phyloP scores from a whole-genome alignment of 2,113 vertebrate species.

The Isichthys henryi region DNA sequence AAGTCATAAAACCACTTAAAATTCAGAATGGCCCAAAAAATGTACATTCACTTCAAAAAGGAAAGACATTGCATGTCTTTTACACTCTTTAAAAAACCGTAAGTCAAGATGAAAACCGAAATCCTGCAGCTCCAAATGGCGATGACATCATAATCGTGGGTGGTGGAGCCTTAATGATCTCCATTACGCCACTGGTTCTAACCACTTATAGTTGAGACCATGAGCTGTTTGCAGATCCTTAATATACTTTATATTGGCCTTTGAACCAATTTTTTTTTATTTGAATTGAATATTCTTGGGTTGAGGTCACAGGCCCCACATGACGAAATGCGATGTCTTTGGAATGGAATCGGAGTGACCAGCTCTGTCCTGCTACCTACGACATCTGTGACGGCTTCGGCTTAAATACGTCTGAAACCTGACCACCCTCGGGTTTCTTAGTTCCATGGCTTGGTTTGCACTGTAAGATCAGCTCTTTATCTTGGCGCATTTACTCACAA shows the following conservation, averaged over 20 bases:
- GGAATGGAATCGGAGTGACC: not conserved
- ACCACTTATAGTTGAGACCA: not conserved
- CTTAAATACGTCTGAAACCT: not conserved
- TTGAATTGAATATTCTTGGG: too few species aligned
- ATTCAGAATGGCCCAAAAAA: too few species aligned
- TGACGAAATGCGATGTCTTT: not conserved
- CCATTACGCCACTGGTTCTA: not conserved
- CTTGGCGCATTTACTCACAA: not conserved
- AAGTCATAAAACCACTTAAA: too few species aligned
- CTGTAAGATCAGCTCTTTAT: not conserved
- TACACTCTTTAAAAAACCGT: too few species aligned
- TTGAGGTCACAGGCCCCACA: too few species aligned
- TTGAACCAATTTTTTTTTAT: not conserved
- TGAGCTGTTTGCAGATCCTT: too few species aligned
- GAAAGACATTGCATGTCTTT: too few species aligned
- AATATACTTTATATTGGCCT: not conserved
- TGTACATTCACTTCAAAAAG: too few species aligned
- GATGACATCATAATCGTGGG: too few species aligned
- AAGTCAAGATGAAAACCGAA: too few species aligned
- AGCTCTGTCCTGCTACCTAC: not conserved
- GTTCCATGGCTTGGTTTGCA: not conserved
- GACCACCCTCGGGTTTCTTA: not conserved
- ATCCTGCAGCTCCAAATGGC: too few species aligned
- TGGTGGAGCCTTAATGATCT: too few species aligned
- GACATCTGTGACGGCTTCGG: not conserved